Evolutionary conservation across 2,797 vertebrate species (phyloP), one percentile per base, ranked within the genome.

Genomic region (Vespertilio murinus): DNA sequence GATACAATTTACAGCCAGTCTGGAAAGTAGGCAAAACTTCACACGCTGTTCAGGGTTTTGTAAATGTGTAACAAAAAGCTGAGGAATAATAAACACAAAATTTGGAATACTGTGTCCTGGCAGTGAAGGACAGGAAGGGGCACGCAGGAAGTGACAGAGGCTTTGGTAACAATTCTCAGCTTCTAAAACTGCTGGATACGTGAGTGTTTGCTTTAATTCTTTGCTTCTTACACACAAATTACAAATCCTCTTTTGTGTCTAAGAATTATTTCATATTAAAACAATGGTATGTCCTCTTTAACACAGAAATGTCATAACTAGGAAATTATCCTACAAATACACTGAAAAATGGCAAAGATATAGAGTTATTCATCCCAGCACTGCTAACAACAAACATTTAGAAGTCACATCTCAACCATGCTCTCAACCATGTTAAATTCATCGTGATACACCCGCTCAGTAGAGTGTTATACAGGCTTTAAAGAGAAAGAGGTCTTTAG

Each of bases 191-290:
- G 9, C 22, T 47, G 8, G 86, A 49, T 18, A 35, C 71, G 40
- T 0, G 1, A 35, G 16, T 5, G 20, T 70, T 40, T 22, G 13
- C 20, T 28, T 88, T 65, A 30, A 49, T 56, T 64, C 56, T 69
- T 45, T 59, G 35, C 13, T 45, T 56, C 28, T 92, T 38, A 65
- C 4, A 14, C 11, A 52, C 9, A 64, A 40, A 33, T 33, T 59
- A 64, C 28, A 93, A 54, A 38, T 49, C 8, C 28, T 35, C 49
- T 79, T 75, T 52, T 52, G 49, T 33, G 38, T 11, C 35, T 54
- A 30, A 12, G 61, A 81, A 35, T 86, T 40, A 78, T 40, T 69
- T 95, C 56, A 61, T 25, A 69, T n/a, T 56, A 82, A 92, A 93
- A 84, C 69, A 91, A 86, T 16, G 52, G 17, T 16, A 77, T 40